Evolutionary conservation across 2,888 invertebrate genomes (phyloP).

Genomic region (Meteorus cinctellus): DNA sequence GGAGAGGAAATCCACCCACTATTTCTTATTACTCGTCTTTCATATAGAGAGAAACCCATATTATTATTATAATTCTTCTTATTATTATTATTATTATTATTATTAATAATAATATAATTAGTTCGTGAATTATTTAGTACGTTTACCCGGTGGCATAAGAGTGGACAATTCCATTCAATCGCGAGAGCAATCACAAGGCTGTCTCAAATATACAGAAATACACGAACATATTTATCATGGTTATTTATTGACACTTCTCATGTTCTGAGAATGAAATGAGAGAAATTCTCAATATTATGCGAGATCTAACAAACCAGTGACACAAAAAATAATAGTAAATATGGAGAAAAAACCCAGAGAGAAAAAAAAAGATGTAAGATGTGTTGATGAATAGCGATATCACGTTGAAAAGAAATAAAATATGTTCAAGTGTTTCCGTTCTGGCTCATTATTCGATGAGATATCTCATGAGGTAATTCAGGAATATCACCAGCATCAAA

Average conservation of each 20-base stretch:
- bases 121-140: too few relatives aligned
- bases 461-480: background rate
- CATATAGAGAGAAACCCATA: slow-evolving; percentile 31
- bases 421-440: slow-evolving; percentile 39
- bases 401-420: slow-evolving; percentile 51
- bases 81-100: background rate
- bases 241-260: slow-evolving; percentile 60
- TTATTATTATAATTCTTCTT: background rate
- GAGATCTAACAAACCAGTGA: slow-evolving; percentile 57
- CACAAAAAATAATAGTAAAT: slow-evolving; percentile 41
- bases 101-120: background rate
- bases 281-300: slow-evolving; percentile 69
- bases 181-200: slow-evolving; percentile 34
- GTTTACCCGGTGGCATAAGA: too few relatives aligned
- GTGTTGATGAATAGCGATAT: slow-evolving; percentile 38
- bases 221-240: slow-evolving; percentile 53
- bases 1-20: slow-evolving; percentile 26
- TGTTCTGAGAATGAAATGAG: slow-evolving; percentile 54
- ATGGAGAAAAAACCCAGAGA: slow-evolving; percentile 51
- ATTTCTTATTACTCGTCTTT: slow-evolving; percentile 44
- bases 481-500: background rate
- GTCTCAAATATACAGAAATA: slow-evolving; percentile 59
- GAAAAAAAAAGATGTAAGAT: slow-evolving; percentile 38
- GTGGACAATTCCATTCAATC: background rate
- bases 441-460: slow-evolving; percentile 33